Evolutionary conservation across 2,888 invertebrate species (phyloP).

Genomic region (Axea sp.): DNA sequence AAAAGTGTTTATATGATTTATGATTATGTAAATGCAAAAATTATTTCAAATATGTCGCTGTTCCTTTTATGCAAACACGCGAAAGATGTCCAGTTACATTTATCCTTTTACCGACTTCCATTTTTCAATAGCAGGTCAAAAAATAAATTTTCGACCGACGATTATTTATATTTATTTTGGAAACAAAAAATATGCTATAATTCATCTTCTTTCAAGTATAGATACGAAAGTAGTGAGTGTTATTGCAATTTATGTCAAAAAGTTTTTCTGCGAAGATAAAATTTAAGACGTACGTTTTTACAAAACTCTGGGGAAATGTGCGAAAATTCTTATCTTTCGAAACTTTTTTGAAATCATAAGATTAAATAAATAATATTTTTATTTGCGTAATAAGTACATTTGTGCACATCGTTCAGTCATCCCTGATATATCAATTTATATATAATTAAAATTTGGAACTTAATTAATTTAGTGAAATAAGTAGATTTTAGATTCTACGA

Average conservation of each 20-base stretch:
- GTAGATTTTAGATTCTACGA: too few relatives aligned
- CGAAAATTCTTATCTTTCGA: too few relatives aligned
- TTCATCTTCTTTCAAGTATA: background rate
- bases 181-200: slow-evolving; percentile 1
- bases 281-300: background rate
- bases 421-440: too few relatives aligned
- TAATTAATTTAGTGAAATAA: too few relatives aligned
- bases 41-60: too few relatives aligned
- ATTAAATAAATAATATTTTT: too few relatives aligned
- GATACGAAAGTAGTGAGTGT: background rate
- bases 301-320: background rate
- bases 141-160: slow-evolving; percentile 19
- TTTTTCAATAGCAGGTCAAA: slow-evolving; percentile 18
- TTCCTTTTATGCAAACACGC: slow-evolving; percentile 19
- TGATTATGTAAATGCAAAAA: too few relatives aligned
- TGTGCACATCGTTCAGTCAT: too few relatives aligned
- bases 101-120: slow-evolving; percentile 22
- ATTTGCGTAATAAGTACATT: too few relatives aligned
- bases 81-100: slow-evolving; percentile 4
- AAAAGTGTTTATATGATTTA: too few relatives aligned
- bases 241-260: background rate
- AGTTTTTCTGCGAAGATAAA: background rate
- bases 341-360: too few relatives aligned
- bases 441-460: too few relatives aligned
- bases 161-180: slow-evolving; percentile 24